These are phyloP conservation scores for Passerina amoena DNA, from an alignment of 2,113 vertebrate species.

Conservation along the genomic window DNA sequence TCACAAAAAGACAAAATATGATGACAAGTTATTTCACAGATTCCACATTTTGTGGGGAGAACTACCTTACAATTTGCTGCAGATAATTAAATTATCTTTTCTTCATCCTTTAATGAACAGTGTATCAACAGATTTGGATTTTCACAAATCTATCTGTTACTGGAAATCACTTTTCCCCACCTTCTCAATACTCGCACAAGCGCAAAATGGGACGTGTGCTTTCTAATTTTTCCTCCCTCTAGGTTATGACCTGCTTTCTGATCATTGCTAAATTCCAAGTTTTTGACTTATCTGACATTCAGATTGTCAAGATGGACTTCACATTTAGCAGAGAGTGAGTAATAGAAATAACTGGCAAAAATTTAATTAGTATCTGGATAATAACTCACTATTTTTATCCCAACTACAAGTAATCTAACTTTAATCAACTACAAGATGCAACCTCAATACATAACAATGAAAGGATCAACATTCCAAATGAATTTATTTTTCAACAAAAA, in stretches of 20 bases:
- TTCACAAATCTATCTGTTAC: background rate
- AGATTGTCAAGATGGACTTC: background rate
- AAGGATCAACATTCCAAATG: background rate
- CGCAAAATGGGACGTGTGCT: accelerated
- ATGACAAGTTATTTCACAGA: background rate
- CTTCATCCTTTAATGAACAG: background rate
- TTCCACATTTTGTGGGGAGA: background rate
- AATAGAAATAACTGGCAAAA: background rate
- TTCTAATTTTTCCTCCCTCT: background rate
- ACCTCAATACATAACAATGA: background rate
- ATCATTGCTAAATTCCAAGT: background rate
- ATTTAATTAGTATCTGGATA: background rate
- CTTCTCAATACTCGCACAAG: background rate
- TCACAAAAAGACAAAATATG: background rate
- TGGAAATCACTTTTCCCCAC: background rate
- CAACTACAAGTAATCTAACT: background rate
- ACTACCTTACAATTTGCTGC: background rate
- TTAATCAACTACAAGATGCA: background rate
- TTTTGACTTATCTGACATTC: background rate
- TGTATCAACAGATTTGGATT: background rate
- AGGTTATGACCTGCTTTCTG: background rate
- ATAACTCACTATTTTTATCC: background rate
- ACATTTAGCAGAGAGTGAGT: background rate
- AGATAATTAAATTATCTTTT: background rate
- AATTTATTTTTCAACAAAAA: background rate